These are phyloP conservation scores for Gulo gulo DNA, from an alignment of 2,113 vertebrate genomes.

Conservation along the genomic window DNA sequence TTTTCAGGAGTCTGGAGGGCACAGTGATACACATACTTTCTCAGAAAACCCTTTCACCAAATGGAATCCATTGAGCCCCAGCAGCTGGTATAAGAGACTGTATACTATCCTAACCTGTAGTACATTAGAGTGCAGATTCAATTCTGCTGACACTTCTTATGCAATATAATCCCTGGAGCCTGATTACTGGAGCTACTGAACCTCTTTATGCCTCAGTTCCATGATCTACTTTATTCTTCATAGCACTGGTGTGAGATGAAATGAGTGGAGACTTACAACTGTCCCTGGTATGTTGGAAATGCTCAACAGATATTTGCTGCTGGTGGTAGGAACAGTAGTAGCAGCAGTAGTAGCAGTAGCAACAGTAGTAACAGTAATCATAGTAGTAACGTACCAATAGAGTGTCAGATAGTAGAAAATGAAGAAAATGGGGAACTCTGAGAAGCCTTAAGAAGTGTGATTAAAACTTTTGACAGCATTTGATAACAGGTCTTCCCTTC, in stretches of 20 bases:
- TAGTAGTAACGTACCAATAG: too few relatives aligned
- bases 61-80: not conserved
- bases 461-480: not conserved
- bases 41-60: not conserved
- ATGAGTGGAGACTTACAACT: not conserved
- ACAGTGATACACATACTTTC: not conserved
- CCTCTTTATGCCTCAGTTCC: not conserved
- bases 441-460: not conserved
- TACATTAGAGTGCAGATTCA: not conserved
- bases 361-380: not conserved
- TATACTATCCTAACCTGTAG: not conserved
- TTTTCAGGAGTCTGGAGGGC: not conserved
- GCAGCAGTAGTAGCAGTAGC: too few relatives aligned
- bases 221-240: not conserved
- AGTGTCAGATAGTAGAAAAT: not conserved
- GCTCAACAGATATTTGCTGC: not conserved
- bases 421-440: not conserved
- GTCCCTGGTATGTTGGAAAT: not conserved
- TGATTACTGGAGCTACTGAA: not conserved
- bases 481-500: not conserved
- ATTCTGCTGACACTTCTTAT: constrained; percentile 4
- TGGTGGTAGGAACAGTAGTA: not conserved
- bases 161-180: not conserved
- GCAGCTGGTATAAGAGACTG: not conserved
- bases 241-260: not conserved